Conservation (phyloP, 2,888 invertebrate species). For the Thymelicus lineola region DNA sequence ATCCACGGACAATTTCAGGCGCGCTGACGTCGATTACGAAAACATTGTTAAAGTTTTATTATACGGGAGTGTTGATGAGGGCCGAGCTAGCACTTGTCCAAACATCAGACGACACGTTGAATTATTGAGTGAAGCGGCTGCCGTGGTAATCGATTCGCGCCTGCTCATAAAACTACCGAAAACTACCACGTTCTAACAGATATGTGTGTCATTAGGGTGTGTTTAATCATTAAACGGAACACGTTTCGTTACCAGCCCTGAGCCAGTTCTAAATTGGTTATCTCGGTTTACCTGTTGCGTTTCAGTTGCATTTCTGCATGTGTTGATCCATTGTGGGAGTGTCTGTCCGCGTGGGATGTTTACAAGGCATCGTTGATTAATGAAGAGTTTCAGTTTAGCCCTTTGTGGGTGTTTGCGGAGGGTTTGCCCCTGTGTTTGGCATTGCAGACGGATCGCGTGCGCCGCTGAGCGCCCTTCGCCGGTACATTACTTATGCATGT, state of each 20-base stretch:
- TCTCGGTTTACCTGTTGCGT: slow-evolving; percentile 30
- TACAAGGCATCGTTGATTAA: slow-evolving; percentile 70
- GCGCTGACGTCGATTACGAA: slow-evolving; percentile 74
- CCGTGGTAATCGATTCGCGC: slow-evolving; percentile 81
- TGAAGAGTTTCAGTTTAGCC: slow-evolving; percentile 61
- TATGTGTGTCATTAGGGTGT: slow-evolving; percentile 28
- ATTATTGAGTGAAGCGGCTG: slow-evolving; percentile 75
- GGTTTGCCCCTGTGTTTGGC: slow-evolving; percentile 64
- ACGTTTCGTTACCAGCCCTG: slow-evolving; percentile 6
- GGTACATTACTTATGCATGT: slow-evolving; percentile 83
- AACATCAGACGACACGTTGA: slow-evolving; percentile 75
- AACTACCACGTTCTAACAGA: slow-evolving; percentile 36
- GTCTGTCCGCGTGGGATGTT: slow-evolving; percentile 48
- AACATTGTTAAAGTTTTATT: slow-evolving; percentile 84
- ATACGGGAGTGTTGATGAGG: slow-evolving; percentile 79
- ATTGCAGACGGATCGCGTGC: slow-evolving; percentile 73
- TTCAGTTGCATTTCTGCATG: slow-evolving; percentile 15
- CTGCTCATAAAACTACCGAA: slow-evolving; percentile 59
- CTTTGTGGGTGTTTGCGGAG: slow-evolving; percentile 58
- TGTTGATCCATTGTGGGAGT: slow-evolving; percentile 38
- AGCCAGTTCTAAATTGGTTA: slow-evolving; percentile 19
- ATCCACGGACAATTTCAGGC: slow-evolving; percentile 60
- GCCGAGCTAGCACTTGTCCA: slow-evolving; percentile 79
- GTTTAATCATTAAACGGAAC: slow-evolving; percentile 15
- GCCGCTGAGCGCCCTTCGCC: slow-evolving; percentile 70